Evolutionary conservation across 2,797 vertebrate species (phyloP).

Genomic region (Ciconia nigra): DNA sequence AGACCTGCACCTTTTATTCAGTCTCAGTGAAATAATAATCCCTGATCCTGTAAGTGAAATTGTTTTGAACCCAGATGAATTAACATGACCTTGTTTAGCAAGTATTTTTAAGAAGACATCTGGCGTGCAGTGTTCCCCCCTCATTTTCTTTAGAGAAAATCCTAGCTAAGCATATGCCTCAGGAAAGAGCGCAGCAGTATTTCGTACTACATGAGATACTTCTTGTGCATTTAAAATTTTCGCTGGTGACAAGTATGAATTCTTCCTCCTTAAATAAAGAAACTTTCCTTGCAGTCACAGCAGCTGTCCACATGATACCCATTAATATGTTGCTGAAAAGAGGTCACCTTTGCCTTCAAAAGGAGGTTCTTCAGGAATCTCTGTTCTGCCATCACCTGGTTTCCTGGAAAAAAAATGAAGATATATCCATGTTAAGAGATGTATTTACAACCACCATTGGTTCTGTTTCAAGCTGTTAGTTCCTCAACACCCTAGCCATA

Average conservation of each 20-base stretch:
- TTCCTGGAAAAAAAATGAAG: neutral
- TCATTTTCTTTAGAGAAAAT: neutral
- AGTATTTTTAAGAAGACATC: neutral
- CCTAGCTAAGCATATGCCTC: neutral
- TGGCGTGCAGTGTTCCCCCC: neutral
- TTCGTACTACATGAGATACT: neutral
- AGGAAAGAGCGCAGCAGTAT: neutral
- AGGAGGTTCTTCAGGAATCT: neutral
- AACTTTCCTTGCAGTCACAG: slow-evolving; percentile 15
- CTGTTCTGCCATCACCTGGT: neutral
- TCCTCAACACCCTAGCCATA: neutral
- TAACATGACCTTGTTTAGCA: neutral
- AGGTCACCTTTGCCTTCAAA: slow-evolving; percentile 33
- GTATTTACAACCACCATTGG: neutral
- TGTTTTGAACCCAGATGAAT: neutral
- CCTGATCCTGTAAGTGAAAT: neutral
- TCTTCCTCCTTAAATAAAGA: slow-evolving; percentile 1
- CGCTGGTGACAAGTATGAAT: neutral
- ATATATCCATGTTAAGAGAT: neutral
- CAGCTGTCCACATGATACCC: neutral
- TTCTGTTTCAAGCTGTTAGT: neutral
- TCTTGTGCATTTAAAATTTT: neutral
- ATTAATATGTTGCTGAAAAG: neutral
- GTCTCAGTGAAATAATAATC: neutral
- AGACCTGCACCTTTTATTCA: neutral